These are phyloP conservation scores for Parascotia fuliginaria DNA, from an alignment of 2,888 invertebrate genomes.

Conservation along the genomic window DNA sequence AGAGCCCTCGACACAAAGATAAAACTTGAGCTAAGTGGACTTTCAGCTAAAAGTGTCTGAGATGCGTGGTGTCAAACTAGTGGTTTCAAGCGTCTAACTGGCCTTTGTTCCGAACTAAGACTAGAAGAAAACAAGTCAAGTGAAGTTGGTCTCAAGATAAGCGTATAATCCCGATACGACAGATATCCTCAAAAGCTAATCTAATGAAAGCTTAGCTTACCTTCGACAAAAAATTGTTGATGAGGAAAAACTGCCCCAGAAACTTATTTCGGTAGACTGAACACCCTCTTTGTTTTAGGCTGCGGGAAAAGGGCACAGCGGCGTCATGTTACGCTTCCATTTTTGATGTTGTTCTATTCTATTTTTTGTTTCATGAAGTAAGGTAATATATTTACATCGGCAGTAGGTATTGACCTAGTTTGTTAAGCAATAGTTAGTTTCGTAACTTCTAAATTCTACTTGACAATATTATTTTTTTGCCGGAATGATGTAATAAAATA, in stretches of 20 bases:
- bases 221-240: conserved; percentile 42
- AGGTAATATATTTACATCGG: conserved; percentile 5
- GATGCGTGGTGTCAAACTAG: conserved; percentile 24
- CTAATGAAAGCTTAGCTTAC: conserved; percentile 17
- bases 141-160: conserved; percentile 12
- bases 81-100: conserved; percentile 35
- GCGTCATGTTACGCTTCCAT: conserved; percentile 42
- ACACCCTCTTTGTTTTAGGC: conserved; percentile 50
- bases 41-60: conserved; percentile 46
- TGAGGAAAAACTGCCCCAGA: conserved; percentile 47
- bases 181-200: conserved; percentile 5
- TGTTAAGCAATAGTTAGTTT: not conserved
- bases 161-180: not conserved
- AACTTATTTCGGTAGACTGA: conserved; percentile 53
- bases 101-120: conserved; percentile 41
- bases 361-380: conserved; percentile 37
- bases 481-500: no score
- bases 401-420: conserved; percentile 8
- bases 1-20: conserved; percentile 50
- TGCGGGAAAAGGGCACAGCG: conserved; percentile 39
- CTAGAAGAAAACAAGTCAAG: conserved; percentile 15
- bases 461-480: no score
- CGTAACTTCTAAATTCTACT: no score
- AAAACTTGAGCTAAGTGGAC: conserved; percentile 50
- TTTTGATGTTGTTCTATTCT: conserved; percentile 36